Percentiles rank a stretch among this genome's conserved stretches.
These are phyloP conservation scores for Apogon talboti DNA, from an alignment of 2,797 vertebrate species.

Conservation along the genomic window DNA sequence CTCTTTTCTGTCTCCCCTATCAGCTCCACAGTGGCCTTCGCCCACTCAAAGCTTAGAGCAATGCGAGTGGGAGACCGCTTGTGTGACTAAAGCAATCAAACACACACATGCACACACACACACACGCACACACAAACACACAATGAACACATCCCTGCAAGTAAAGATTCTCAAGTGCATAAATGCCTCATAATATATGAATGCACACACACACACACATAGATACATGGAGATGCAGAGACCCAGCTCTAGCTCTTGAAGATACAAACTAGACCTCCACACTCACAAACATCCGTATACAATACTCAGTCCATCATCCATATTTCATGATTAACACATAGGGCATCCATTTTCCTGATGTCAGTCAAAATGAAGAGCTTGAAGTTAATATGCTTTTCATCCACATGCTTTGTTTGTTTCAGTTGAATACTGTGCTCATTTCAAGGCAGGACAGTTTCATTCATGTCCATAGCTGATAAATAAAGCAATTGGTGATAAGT, in stretches of 20 bases:
- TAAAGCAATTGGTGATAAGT: too few relatives aligned
- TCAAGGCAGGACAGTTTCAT: constrained; percentile 11
- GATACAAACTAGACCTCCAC: constrained; percentile 46
- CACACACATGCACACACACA: constrained; percentile 48
- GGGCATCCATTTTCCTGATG: constrained; percentile 58
- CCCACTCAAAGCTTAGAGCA: constrained; percentile 84
- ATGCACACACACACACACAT: constrained; percentile 17
- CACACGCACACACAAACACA: constrained; percentile 6
- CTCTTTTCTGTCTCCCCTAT: constrained; percentile 76
- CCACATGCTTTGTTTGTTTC: constrained; percentile 37
- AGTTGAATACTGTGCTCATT: constrained; percentile 15
- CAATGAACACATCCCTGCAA: constrained; percentile 57
- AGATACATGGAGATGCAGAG: constrained; percentile 20
- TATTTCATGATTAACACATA: constrained; percentile 70
- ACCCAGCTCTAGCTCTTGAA: constrained; percentile 45
- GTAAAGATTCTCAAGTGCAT: constrained; percentile 45
- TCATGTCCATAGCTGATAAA: neutral
- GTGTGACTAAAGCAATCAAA: constrained; percentile 82
- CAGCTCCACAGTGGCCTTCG: constrained; percentile 82
- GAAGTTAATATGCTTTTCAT: constrained; percentile 40
- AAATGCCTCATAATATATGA: constrained; percentile 59
- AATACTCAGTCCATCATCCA: constrained; percentile 55
- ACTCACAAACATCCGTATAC: constrained; percentile 51
- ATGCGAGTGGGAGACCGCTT: constrained; percentile 81
- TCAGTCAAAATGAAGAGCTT: constrained; percentile 34